Evolutionary conservation across 53 echinoderm and acorn worm species (phyloP).

Genomic region (Astropecten irregularis): DNA sequence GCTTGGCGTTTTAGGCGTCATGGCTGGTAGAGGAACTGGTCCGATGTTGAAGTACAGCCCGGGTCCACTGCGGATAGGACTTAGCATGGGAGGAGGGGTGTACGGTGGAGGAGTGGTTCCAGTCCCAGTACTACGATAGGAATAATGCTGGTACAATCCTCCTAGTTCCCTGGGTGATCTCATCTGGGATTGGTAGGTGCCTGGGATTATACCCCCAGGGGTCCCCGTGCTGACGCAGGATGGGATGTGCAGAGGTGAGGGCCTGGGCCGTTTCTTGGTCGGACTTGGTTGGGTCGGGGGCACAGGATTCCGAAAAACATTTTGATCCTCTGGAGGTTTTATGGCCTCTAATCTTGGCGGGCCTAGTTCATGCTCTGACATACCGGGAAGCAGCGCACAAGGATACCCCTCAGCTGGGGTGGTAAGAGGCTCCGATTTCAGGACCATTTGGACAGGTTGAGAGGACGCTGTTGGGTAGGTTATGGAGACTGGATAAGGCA

Average conservation of each 20-base stretch:
- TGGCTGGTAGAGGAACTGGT: slow-evolving; percentile 56
- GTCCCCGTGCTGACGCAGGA: slow-evolving; percentile 89
- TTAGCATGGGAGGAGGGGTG: slow-evolving; percentile 99
- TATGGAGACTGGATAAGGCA: slow-evolving; percentile 33
- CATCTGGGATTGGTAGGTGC: slow-evolving; percentile 94
- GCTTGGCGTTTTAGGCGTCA: slow-evolving; percentile 87
- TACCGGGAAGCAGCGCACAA: not conserved
- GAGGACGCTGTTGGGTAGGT: slow-evolving; percentile 32
- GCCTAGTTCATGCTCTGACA: slow-evolving; percentile 51
- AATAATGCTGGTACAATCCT: slow-evolving; percentile 63
- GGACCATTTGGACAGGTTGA: slow-evolving; percentile 33
- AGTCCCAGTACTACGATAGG: slow-evolving; percentile 29
- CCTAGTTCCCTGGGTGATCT: slow-evolving; percentile 94
- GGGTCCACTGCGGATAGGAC: slow-evolving; percentile 96
- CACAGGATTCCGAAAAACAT: slow-evolving; percentile 79
- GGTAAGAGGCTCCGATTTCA: slow-evolving; percentile 54
- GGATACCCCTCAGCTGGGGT: slow-evolving; percentile 7
- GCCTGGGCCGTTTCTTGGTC: slow-evolving; percentile 83
- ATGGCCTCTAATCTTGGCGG: slow-evolving; percentile 83
- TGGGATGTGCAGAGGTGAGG: slow-evolving; percentile 88
- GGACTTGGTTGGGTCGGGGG: slow-evolving; percentile 79
- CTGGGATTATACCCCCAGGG: slow-evolving; percentile 82
- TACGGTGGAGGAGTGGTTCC: slow-evolving; percentile 97
- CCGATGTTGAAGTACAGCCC: slow-evolving; percentile 94
- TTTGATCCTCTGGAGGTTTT: slow-evolving; percentile 32